Evolutionary conservation across 2,888 invertebrate genomes (phyloP).

Genomic region (Cecidostiba fungosa): DNA sequence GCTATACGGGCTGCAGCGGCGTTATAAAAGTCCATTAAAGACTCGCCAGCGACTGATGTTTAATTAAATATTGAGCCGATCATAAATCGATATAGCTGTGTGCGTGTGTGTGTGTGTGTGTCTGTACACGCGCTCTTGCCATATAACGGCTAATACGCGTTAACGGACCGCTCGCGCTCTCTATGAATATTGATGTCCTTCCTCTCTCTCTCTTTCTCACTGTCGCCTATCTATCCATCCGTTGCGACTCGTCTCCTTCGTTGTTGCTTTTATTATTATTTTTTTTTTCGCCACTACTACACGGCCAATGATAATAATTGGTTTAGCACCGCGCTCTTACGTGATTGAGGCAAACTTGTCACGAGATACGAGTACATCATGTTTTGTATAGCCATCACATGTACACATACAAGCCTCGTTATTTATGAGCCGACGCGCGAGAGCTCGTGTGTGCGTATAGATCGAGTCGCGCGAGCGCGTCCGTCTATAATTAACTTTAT

Average conservation of each 20-base stretch:
- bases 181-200: conserved; percentile 71
- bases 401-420: conserved; percentile 33
- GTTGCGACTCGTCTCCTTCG: conserved; percentile 30
- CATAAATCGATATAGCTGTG: conserved; percentile 52
- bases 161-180: conserved; percentile 29
- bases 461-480: background rate
- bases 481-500: conserved; percentile 62
- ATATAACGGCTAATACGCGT: conserved; percentile 28
- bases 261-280: conserved; percentile 35
- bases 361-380: conserved; percentile 64
- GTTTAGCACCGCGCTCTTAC: conserved; percentile 66
- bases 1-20: background rate
- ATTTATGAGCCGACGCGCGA: conserved; percentile 59
- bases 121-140: conserved; percentile 21
- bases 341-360: conserved; percentile 72
- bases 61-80: conserved; percentile 61
- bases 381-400: conserved; percentile 37
- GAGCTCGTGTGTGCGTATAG: background rate
- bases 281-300: background rate
- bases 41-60: conserved; percentile 52
- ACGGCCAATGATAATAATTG: conserved; percentile 71
- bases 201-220: conserved; percentile 42
- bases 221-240: background rate
- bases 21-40: conserved; percentile 59
- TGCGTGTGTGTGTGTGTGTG: conserved; percentile 14